These are phyloP conservation scores for Ciona savignyi DNA, from an alignment of 23 tunicate species.

Conservation along the genomic window DNA sequence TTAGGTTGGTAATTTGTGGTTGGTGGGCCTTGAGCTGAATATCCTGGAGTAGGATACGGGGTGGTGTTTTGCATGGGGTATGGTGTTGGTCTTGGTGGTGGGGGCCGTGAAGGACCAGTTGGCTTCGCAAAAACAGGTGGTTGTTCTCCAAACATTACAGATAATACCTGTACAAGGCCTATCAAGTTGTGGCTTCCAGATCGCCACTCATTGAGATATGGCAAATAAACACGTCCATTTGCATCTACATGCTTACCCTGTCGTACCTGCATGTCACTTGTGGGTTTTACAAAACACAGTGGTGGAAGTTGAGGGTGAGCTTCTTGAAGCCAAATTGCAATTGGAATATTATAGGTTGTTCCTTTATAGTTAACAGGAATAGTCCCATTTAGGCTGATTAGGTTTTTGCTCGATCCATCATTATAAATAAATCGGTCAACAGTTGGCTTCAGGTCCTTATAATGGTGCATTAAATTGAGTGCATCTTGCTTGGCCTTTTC, in stretches of 20 bases:
- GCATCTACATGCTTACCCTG: conserved; percentile 97
- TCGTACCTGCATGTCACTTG: conserved; percentile 84
- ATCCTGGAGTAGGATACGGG: conserved; percentile 33
- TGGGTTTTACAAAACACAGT: conserved; percentile 87
- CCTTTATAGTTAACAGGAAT: conserved; percentile 86
- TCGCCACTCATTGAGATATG: conserved; percentile 90
- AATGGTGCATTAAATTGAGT: conserved; percentile 31
- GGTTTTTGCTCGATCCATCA: conserved; percentile 60
- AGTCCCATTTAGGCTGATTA: conserved; percentile 65
- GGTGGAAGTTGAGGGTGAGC: conserved; percentile 83
- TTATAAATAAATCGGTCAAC: conserved; percentile 62
- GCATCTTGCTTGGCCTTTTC: conserved; percentile 47
- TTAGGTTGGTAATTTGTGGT: conserved; percentile 44
- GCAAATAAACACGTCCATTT: conserved; percentile 86
- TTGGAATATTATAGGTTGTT: conserved; percentile 81
- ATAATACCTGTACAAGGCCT: conserved; percentile 68
- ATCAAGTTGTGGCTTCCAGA: conserved; percentile 44
- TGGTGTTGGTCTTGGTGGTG: conserved; percentile 28
- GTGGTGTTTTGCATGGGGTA: conserved; percentile 8
- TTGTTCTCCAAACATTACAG: conserved; percentile 61
- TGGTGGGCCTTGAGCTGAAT: conserved; percentile 76
- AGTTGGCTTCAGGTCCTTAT: conserved; percentile 69
- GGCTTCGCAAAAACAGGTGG: conserved; percentile 84
- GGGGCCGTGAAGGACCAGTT: conserved; percentile 38
- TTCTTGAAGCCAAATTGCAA: conserved; percentile 81